Percentiles rank a stretch among this genome's conserved stretches.
Conservation (phyloP, 1,140 invertebrate genomes). For the Drosophila carrolli region DNA sequence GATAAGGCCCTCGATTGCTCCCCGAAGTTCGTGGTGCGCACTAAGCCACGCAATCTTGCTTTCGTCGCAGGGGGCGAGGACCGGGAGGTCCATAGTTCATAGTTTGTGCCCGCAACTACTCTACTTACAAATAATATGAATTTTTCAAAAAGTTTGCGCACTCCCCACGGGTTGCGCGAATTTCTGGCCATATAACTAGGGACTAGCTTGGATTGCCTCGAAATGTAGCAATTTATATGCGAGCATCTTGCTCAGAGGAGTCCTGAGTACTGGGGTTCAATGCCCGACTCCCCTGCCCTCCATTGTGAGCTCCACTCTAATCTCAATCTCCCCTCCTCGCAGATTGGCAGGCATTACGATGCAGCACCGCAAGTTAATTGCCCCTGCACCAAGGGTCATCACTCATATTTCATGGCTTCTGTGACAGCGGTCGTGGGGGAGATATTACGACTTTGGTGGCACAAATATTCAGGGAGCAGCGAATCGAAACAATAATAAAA, state of each 20-base stretch:
- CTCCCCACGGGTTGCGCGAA: conserved; percentile 54
- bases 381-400: conserved; percentile 40
- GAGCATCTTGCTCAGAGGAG: conserved; percentile 36
- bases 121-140: conserved; percentile 62
- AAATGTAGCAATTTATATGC: conserved; percentile 70
- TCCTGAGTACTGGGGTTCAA: conserved; percentile 52
- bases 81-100: conserved; percentile 38
- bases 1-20: conserved; percentile 75
- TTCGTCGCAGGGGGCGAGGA: conserved; percentile 6
- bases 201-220: conserved; percentile 25
- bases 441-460: neutral
- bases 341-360: conserved; percentile 41
- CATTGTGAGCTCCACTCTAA: conserved; percentile 15
- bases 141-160: conserved; percentile 71
- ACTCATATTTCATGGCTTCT: conserved; percentile 59
- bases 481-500: neutral
- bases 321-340: conserved; percentile 34
- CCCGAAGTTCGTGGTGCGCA: conserved; percentile 57
- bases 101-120: conserved; percentile 64
- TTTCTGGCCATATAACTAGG: conserved; percentile 54
- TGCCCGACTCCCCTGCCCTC: conserved; percentile 29
- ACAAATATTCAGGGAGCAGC: neutral
- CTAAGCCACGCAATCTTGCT: conserved; percentile 71
- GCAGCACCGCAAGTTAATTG: conserved; percentile 57
- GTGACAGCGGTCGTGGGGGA: neutral